phyloP scores from a whole-genome alignment of 2,888 invertebrate genomes.

The Campoplex nolae region DNA sequence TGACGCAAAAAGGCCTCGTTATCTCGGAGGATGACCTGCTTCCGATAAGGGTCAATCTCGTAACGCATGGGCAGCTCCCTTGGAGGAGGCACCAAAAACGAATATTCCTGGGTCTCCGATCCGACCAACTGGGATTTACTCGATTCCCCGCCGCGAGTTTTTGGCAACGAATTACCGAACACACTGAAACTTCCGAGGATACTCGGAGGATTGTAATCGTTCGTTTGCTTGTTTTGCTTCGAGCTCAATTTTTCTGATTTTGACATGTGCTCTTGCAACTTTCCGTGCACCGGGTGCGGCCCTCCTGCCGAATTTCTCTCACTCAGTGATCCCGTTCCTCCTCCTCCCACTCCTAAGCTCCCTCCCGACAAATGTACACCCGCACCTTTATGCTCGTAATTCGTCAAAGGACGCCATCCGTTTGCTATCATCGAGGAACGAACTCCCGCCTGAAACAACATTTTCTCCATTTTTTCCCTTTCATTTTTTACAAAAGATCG shows the following conservation, averaged over 20 bases:
- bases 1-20: slow-evolving; percentile 76
- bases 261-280: slow-evolving; percentile 81
- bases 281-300: slow-evolving; percentile 78
- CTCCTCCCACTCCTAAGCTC: neutral
- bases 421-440: slow-evolving; percentile 80
- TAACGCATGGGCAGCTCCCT: slow-evolving; percentile 78
- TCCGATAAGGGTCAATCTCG: slow-evolving; percentile 78
- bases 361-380: slow-evolving; percentile 74
- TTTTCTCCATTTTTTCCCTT: neutral
- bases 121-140: slow-evolving; percentile 63
- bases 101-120: slow-evolving; percentile 80
- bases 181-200: slow-evolving; percentile 87
- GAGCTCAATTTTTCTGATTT: slow-evolving; percentile 76
- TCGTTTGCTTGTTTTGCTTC: slow-evolving; percentile 73
- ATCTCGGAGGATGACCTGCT: slow-evolving; percentile 75
- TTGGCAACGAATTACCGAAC: slow-evolving; percentile 87
- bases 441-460: slow-evolving; percentile 72
- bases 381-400: slow-evolving; percentile 78
- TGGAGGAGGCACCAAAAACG: slow-evolving; percentile 81
- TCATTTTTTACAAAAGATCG: neutral
- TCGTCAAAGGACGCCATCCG: slow-evolving; percentile 81
- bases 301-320: slow-evolving; percentile 64
- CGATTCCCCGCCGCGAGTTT: slow-evolving; percentile 83
- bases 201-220: slow-evolving; percentile 74
- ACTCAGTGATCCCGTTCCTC: slow-evolving; percentile 25